Evolutionary conservation across 2,888 invertebrate genomes (phyloP), one percentile per base, ranked within the genome.

Genomic region (Epsilonema sp.): DNA sequence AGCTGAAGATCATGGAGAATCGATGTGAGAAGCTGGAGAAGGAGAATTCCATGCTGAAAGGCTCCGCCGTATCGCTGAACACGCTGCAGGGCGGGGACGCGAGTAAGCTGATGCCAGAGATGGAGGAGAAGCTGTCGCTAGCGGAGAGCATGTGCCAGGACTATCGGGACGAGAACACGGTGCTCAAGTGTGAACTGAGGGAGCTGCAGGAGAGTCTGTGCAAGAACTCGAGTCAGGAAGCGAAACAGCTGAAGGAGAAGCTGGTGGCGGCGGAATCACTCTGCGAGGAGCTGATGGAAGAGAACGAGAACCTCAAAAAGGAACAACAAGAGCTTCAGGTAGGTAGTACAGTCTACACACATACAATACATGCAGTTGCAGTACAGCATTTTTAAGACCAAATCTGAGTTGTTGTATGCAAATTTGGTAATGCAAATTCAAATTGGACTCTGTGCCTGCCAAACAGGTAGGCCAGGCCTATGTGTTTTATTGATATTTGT

Each of bases 231-330:
- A 19, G 22, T 8, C 21, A 25, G 23, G 53, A 53, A 48, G 75
- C 77, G 48, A 77, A 79, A 50, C 83, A 82, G 56, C 67, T 90
- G 36, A 73, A 78, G 52, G 78, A 81, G 1, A 90, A 89, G 65
- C 69, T 92, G 23, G 51, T 80, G 56, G 83, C 86, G 1, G 83
- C 89, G 0, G 92, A 94, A 68, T 79, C 80, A 11, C 74, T 89
- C 24, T 85, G 86, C 64, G 86, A 87, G 66, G 86, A 85, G 59
- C 71, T 90, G 39, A 84, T 86, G 80, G 89, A 90, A 61, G 90
- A 92, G 68, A 92, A 90, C 69, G 83, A 86, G 61, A 82, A 83
- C 55, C 81, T 89, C 71, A 85, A 87, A 64, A 81, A 82, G 56
- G 92, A 94, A 67, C 75, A 92, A 46, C 73, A 81, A 31, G n/a